A percentile compares a stretch with the other conserved stretches of the same genome.
phyloP scores from a whole-genome alignment of 2,888 invertebrate genomes.

The Hesperia comma region DNA sequence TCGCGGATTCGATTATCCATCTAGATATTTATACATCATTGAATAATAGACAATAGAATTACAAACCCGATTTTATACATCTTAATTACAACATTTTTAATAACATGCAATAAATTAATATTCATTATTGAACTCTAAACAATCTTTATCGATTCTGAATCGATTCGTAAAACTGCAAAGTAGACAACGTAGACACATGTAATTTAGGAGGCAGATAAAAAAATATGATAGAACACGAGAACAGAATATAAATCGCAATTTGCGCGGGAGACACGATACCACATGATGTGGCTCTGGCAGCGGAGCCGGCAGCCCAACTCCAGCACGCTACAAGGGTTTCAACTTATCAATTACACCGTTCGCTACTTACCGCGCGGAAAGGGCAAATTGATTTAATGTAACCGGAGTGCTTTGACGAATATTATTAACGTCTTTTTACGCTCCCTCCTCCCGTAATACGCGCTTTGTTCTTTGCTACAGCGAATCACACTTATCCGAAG shows the following conservation, averaged over 20 bases:
- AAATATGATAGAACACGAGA: slow-evolving; percentile 33
- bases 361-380: slow-evolving; percentile 84
- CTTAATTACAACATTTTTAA: no score
- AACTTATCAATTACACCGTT: slow-evolving; percentile 85
- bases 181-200: slow-evolving; percentile 1
- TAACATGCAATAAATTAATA: no score
- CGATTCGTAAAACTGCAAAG: no score
- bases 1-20: no score
- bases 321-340: slow-evolving; percentile 82
- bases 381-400: slow-evolving; percentile 85
- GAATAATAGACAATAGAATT: neutral
- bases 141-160: no score
- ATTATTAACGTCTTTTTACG: slow-evolving; percentile 84
- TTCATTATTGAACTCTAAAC: no score
- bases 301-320: slow-evolving; percentile 69
- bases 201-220: slow-evolving; percentile 29
- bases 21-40: no score
- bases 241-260: slow-evolving; percentile 39
- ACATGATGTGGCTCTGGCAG: slow-evolving; percentile 33
- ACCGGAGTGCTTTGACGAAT: slow-evolving; percentile 84
- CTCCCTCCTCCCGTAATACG: slow-evolving; percentile 75
- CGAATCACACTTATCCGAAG: slow-evolving; percentile 78
- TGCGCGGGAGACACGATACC: slow-evolving; percentile 36
- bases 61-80: no score
- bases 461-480: slow-evolving; percentile 81